Base-by-base conservation (phyloP, 2,113 vertebrate species). In the Aviceda subcristata region DNA sequence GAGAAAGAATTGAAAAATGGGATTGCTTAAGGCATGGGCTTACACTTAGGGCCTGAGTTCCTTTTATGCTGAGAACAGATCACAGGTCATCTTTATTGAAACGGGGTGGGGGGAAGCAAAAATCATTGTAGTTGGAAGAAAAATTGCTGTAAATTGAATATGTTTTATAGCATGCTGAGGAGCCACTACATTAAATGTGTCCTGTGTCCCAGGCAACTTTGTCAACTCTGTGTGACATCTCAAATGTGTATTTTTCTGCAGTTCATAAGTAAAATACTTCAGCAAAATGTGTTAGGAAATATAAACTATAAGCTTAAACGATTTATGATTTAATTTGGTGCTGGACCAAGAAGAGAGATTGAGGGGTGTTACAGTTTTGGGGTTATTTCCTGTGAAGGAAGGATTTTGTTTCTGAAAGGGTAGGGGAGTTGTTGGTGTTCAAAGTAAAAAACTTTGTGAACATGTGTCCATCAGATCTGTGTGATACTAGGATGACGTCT, bases 231-330 rank as follows among this genome's bases (percentile, higher is more conserved):
- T 67, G 59, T 38, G 32, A 60, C 36, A 24, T 63, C 15, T 86
- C 55, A 55, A 76, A 88, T 68, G 39, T 48, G 23, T 78, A 10
- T 50, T 95, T 92, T 92, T 77, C 41, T n/a, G 90, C 8, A 38
- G 83, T 96, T 97, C 56, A 15, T 67, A 88, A 91, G 12, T 67
- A 51, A 74, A 86, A 43, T 83, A 75, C 27, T 56, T 83, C 15
- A 90, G 80, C 39, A 81, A 83, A 90, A 85, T 84, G 30, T 64
- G 51, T 51, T 60, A 84, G 60, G 53, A 92, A 45, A 63, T 38
- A 77, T 53, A 68, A 94, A 63, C 41, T 8, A 13, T 75, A 67
- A 78, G 7, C 26, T 87, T 79, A 96, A 81, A 64, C 45, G 38
- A 79, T 74, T 75, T 34, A 77, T 53, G 53, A 45, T 93, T 94